Evolutionary conservation across 2,888 invertebrate genomes (phyloP).

Genomic region (Dynastes maya): DNA sequence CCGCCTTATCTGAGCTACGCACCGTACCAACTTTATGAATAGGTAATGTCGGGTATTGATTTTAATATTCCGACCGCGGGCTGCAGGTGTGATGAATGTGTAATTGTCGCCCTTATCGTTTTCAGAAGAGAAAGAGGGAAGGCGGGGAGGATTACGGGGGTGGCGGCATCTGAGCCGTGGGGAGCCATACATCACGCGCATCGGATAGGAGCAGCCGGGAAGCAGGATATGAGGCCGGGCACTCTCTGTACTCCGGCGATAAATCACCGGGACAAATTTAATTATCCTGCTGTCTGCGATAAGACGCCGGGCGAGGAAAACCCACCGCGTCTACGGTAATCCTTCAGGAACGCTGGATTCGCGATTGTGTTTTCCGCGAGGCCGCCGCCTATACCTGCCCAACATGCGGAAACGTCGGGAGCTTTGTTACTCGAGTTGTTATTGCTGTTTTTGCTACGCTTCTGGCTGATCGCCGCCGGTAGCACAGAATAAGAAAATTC

Average conservation of each 20-base stretch:
- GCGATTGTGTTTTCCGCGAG: slow-evolving; percentile 46
- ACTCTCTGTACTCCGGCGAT: slow-evolving; percentile 67
- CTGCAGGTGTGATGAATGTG: slow-evolving; percentile 60
- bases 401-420: slow-evolving; percentile 40
- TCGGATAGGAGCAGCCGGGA: slow-evolving; percentile 58
- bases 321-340: slow-evolving; percentile 50
- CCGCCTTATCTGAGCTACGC: slow-evolving; percentile 60
- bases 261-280: slow-evolving; percentile 76
- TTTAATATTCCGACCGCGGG: slow-evolving; percentile 58
- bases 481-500: slow-evolving; percentile 16
- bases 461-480: slow-evolving; percentile 21
- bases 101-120: slow-evolving; percentile 59
- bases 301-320: slow-evolving; percentile 64
- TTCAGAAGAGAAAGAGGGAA: slow-evolving; percentile 42
- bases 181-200: slow-evolving; percentile 68
- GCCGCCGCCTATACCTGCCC: slow-evolving; percentile 41
- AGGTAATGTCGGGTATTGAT: slow-evolving; percentile 65
- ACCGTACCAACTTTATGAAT: slow-evolving; percentile 65
- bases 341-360: slow-evolving; percentile 49
- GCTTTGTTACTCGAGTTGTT: slow-evolving; percentile 41
- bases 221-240: slow-evolving; percentile 67
- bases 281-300: slow-evolving; percentile 75
- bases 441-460: slow-evolving; percentile 35
- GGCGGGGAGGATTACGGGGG: slow-evolving; percentile 58
- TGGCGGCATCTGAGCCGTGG: slow-evolving; percentile 64